phyloP scores from a whole-genome alignment of 1,140 invertebrate species.

The Papilio machaon region DNA sequence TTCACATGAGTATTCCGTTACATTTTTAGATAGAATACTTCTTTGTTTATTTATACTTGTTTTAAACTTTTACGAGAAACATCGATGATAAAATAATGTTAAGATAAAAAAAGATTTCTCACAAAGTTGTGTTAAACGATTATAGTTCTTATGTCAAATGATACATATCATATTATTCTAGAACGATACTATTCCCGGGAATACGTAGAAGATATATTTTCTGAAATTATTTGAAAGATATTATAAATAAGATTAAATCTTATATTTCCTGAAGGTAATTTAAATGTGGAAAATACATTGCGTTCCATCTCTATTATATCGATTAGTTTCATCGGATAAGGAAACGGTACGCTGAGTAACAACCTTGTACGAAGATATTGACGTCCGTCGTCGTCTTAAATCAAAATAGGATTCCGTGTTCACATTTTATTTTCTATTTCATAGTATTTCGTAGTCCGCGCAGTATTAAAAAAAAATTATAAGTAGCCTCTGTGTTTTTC shows the following conservation, averaged over 20 bases:
- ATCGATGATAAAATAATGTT: neutral
- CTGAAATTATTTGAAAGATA: neutral
- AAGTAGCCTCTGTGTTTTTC: neutral
- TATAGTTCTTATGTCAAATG: no score
- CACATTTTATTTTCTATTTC: no score
- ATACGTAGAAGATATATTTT: neutral
- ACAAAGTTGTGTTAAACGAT: no score
- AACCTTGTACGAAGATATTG: neutral
- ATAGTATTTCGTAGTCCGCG: no score
- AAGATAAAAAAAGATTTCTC: no score
- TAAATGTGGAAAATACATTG: neutral
- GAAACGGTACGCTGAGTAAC: neutral
- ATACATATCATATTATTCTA: neutral
- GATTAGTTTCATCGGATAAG: constrained; percentile 1
- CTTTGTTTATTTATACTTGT: neutral
- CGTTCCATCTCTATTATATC: neutral
- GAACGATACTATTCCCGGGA: neutral
- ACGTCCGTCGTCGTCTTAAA: neutral
- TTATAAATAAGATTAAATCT: neutral
- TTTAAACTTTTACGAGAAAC: neutral
- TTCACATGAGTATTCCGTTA: neutral
- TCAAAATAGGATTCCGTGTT: neutral
- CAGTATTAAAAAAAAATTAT: no score
- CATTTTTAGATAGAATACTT: neutral
- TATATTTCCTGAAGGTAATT: neutral